Base-by-base conservation (phyloP, 2,797 vertebrate species). In the Eremophila alpestris region DNA sequence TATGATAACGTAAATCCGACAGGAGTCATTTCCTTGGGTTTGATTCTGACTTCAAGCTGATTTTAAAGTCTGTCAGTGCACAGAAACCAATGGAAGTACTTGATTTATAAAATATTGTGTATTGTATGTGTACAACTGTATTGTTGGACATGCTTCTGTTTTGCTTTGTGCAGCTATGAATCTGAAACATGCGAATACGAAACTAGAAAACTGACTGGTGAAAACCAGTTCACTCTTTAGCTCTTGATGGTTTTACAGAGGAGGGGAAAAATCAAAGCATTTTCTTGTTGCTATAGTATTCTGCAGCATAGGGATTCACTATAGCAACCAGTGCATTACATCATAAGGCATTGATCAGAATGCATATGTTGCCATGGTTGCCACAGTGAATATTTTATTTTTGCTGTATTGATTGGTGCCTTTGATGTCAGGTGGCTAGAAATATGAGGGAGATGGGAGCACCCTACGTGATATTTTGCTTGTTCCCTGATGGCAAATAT, bases 231-330 rank as follows among this genome's bases (percentile, higher is more conserved):
- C 69, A 34, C 24, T 58, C 21, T 38, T 29, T 24, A 27, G 11
- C 17, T 84, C 17, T 23, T 74, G 6, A 36, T 58, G 8, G 7
- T n/a, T 92, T 84, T 62, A 58, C 30, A 69, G 63, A 38, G 34
- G 54, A 38, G 34, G 54, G 6, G 8, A 17, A 45, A 51, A 76
- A 73, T 38, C 29, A 88, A 58, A 63, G 20, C 26, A 58, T 95
- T 93, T 87, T 86, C 67, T 67, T 73, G 93, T 95, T 97, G 76
- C 96, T 94, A 85, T 73, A 91, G 69, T 59, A 87, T 84, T 90
- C 32, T 80, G 38, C 63, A 73, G 15, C 55, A 46, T 8, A 87
- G 36, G 20, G 51, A 89, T 78, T 83, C 30, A 18, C 40, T 82
- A 83, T 80, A 96, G 87, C 73, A 54, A 76, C 90, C 64, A 81